Evolutionary conservation across 2,888 invertebrate genomes (phyloP), one percentile per base, ranked within the genome.

Genomic region (Altica lythri): DNA sequence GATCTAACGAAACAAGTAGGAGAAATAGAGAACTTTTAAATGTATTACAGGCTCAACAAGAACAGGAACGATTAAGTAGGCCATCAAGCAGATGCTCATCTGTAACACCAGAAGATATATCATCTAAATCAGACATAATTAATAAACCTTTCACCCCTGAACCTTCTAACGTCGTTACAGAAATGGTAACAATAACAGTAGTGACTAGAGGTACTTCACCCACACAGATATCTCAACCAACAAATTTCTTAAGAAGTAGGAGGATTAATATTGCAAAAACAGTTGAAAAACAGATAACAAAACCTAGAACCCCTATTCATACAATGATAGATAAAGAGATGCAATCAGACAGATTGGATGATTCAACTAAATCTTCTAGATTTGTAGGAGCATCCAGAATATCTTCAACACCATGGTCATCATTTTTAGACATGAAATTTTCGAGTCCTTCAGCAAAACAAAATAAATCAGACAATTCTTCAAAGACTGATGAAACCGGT

Each of bases 201-300:
- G 80, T 89, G 2, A 89, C 89, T 0, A 80, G 91, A 53, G 86
- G 86, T 18, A 91, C 91, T 0, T 92, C 91, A 12, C 91, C 91
- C 0, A 88, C 87, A 0, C 85, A 87, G 2, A 85, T 87, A 0
- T 79, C 83, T 0, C 76, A 78, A 22, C 64, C 61, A 14, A 78
- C 77, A 9, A 73, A 75, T 1, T 85, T 85, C 60, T 77, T 86
- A 6, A 79, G 88, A 60, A 83, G 82, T 16, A 81, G 87, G 63
- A 80, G 90, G 70, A 83, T 85, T 0, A 90, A 90, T 63, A 81
- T 88, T 68, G 86, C 88, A 4, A 86, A 88, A 70, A 83, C 85
- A 2, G 78, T 87, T 42, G 86, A 90, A 73, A 88, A 86, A 72
- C 84, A 84, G 46, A 77, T 88, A n/a, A 81, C 80, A 8, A 78